Evolutionary conservation across 1,140 invertebrate genomes (phyloP), one percentile per base, ranked within the genome.

Genomic region (Megalonaias nervosa): DNA sequence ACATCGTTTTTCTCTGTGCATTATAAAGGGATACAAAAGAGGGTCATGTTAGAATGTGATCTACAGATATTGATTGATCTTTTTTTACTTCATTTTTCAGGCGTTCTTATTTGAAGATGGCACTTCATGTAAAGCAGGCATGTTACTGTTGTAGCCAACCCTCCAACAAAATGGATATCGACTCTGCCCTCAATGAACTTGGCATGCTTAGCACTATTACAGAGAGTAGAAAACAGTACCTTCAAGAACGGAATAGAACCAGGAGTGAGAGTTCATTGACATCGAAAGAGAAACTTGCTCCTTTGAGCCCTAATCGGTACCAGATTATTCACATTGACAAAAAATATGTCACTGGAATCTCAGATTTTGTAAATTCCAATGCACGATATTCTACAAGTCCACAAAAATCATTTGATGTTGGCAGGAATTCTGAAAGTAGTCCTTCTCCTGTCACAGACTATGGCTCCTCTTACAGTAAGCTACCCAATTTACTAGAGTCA

Each of bases 201-300:
- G 87, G 86, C 66, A 86, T 87, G 84, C 83, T 89, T 23, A 85
- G 86, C 76, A 77, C 81, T 21, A 83, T 86, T 2, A 88, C 87
- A 60, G 78, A 85, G n/a, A 85, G 84, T 59, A 80, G 87, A 6
- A 78, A 75, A 66, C 84, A 88, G 60, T 89, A 81, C 72, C 68
- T 88, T 23, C 77, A 79, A 56, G 83, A 88, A 66, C 66, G 82
- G 66, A 76, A 77, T 57, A 67, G 82, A 57, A 80, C 76, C 15
- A 61, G 74, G 16, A 85, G 81, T 71, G 76, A 82, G 23, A 74
- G 79, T 76, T 55, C 21, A 65, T 65, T 75, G 17, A 48, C 67
- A 26, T 67, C 67, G 16, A 79, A 79, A 67, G 68, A 75, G 15
- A 19, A n/a, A 48, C 19, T 26, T 16, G 13, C 61, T 31, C 56